phyloP scores from a whole-genome alignment of 2,113 vertebrate species.

The Platysteira castanea region DNA sequence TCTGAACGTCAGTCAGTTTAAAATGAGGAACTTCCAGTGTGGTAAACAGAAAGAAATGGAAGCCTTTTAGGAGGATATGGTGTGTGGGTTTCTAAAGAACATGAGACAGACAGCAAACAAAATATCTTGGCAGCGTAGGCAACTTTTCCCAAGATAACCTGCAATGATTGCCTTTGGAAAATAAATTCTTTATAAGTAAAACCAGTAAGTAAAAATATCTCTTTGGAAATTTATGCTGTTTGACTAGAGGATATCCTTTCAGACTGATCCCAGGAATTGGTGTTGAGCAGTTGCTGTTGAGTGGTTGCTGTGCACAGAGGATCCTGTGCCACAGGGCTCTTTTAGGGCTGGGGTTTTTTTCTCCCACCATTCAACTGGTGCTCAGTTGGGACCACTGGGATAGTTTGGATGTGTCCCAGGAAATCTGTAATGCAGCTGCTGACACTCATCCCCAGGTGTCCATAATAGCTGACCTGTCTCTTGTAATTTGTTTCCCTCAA shows the following conservation, averaged over 20 bases:
- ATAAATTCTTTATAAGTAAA: background rate
- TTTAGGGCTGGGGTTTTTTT: background rate
- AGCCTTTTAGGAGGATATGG: background rate
- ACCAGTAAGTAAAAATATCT: background rate
- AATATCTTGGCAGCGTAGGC: background rate
- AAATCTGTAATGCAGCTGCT: background rate
- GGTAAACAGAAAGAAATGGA: background rate
- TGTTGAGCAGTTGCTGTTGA: background rate
- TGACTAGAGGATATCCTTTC: background rate
- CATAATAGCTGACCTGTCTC: background rate
- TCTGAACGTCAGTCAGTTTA: background rate
- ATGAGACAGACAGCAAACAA: background rate
- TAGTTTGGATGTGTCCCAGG: background rate
- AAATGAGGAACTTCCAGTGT: background rate
- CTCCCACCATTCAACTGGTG: background rate
- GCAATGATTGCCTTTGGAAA: background rate
- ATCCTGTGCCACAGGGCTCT: background rate
- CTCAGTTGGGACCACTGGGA: background rate
- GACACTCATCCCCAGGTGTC: background rate
- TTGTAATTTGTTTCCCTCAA: background rate
- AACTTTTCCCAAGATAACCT: background rate
- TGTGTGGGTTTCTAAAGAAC: background rate
- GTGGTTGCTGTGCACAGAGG: background rate
- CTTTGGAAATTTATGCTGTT: background rate
- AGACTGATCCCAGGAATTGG: background rate